Conservation (phyloP, 2,113 vertebrate species). For the Xyrauchen texanus region DNA sequence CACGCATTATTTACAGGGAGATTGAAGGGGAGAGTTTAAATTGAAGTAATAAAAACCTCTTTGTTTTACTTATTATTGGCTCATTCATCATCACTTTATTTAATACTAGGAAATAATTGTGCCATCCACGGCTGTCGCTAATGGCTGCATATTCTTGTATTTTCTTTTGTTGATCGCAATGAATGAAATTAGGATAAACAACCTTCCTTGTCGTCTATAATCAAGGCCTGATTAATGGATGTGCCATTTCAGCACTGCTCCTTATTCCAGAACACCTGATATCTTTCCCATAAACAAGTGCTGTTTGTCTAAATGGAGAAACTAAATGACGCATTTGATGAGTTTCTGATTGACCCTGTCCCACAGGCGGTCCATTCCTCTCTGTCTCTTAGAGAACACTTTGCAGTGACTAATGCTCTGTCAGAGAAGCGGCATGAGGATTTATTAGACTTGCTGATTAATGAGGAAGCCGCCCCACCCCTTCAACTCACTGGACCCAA, state of each 20-base stretch:
- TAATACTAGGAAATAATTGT: slow-evolving; percentile 84
- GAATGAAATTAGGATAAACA: slow-evolving; percentile 99
- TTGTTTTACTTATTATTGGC: slow-evolving; percentile 85
- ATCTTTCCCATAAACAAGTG: slow-evolving; percentile 99
- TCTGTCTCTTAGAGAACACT: slow-evolving; percentile 64
- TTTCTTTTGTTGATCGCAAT: slow-evolving; percentile 99
- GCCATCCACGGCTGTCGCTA: slow-evolving; percentile 81
- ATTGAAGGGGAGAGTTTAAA: slow-evolving; percentile 54
- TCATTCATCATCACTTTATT: slow-evolving; percentile 93
- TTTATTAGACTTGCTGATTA: slow-evolving; percentile 98
- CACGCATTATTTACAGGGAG: slow-evolving; percentile 34
- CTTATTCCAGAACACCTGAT: slow-evolving; percentile 99
- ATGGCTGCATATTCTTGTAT: slow-evolving; percentile 85
- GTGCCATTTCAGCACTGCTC: slow-evolving; percentile 87
- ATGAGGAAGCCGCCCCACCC: slow-evolving; percentile 82
- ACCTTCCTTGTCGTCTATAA: slow-evolving; percentile 92
- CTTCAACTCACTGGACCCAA: slow-evolving; percentile 16
- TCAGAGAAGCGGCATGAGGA: slow-evolving; percentile 84
- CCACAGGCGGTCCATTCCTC: slow-evolving; percentile 88
- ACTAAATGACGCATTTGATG: slow-evolving; percentile 99
- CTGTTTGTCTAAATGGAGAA: slow-evolving; percentile 99
- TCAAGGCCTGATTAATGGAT: slow-evolving; percentile 99
- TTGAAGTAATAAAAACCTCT: slow-evolving; percentile 84
- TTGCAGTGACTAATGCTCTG: slow-evolving; percentile 91
- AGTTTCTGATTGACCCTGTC: slow-evolving; percentile 99